phyloP scores from a whole-genome alignment of 2,113 vertebrate species.

The Megaleporinus macrocephalus region DNA sequence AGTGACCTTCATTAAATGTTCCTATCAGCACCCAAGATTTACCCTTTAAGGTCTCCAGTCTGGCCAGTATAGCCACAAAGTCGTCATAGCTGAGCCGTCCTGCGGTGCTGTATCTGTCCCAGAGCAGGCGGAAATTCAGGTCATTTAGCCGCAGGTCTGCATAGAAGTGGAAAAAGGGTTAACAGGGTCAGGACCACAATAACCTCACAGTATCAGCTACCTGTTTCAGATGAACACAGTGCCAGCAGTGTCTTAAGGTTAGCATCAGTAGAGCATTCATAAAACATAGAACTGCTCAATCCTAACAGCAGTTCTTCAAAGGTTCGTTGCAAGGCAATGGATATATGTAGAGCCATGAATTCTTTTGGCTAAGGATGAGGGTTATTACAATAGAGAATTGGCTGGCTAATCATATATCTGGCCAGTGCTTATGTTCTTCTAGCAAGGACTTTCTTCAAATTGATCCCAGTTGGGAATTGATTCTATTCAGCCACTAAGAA shows the following conservation, averaged over 20 bases:
- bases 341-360: no score
- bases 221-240: neutral
- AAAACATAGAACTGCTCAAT: no score
- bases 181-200: neutral
- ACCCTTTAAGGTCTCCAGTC: conserved; percentile 68
- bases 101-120: conserved; percentile 46
- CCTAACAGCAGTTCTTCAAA: no score
- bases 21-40: neutral
- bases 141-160: conserved; percentile 61
- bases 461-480: no score
- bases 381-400: no score
- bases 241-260: neutral
- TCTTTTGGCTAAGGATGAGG: no score
- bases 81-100: conserved; percentile 63
- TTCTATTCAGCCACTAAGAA: no score
- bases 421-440: no score
- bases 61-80: conserved; percentile 61
- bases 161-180: fast-evolving
- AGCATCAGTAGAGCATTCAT: no score
- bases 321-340: no score
- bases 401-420: no score
- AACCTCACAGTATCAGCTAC: neutral
- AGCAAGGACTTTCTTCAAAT: no score
- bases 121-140: conserved; percentile 60
- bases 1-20: neutral